Evolutionary conservation across 2,113 vertebrate species (phyloP), one percentile per base, ranked within the genome.

Genomic region (Cephalopholis sonnerati): DNA sequence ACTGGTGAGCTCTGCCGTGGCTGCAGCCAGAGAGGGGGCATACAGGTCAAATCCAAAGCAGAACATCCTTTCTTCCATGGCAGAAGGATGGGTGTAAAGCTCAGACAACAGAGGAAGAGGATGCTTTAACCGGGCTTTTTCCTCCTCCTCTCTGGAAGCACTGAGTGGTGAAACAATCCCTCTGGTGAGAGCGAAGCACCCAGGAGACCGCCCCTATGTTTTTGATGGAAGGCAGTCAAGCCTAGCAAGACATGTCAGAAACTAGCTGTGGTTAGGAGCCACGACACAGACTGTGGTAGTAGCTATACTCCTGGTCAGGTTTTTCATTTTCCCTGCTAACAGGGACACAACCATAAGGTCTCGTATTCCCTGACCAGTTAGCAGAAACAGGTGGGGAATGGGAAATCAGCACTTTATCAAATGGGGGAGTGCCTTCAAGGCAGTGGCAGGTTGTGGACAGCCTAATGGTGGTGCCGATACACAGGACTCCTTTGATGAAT

Each of bases 221-320:
- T 85, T 27, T 82, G 68, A 81, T 81, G 44, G 57, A 70, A 72
- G 70, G 62, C 80, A 79, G 74, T 69, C 83, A 63, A 69, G 86
- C 74, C 29, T 65, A 69, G 54, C 77, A 59, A 59, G 65, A 75
- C 51, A 58, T 64, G 83, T 76, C 77, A 76, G 24, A 72, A 82
- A 81, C 70, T 39, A 65, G 73, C 57, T 57, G 62, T 66, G 74
- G 61, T 84, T 71, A 12, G 16, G 44, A n/a, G 27, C 57, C 74
- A 50, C 66, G 41, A 36, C 65, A 79, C 44, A 68, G 36, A 17
- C 25, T 1, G 2, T 11, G 17, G 27, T 64, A 53, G 58, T 5
- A 70, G 24, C 18, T 75, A 48, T 59, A n/a, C 69, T 77, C 22
- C 27, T 44, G 25, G 51, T 15, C 17, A 50, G 61, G 54, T 68